These are phyloP conservation scores for Mobula hypostoma DNA, from an alignment of 2,113 vertebrate genomes.

Conservation along the genomic window DNA sequence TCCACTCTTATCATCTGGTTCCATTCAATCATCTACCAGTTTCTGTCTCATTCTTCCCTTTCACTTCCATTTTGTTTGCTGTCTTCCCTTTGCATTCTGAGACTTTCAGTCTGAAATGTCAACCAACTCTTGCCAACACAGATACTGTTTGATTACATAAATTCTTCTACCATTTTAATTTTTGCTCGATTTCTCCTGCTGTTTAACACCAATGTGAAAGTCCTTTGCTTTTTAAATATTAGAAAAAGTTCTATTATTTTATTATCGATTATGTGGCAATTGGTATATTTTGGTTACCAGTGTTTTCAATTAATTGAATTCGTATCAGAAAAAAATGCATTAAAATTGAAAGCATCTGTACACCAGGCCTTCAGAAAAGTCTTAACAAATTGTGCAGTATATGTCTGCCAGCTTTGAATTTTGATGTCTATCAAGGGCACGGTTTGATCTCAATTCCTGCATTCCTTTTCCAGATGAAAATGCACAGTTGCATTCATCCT, in stretches of 20 bases:
- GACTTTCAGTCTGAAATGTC: too few relatives aligned
- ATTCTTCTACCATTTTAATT: too few relatives aligned
- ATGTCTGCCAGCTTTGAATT: background rate
- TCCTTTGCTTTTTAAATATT: background rate
- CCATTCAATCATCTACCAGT: too few relatives aligned
- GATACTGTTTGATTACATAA: too few relatives aligned
- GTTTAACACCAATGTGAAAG: background rate
- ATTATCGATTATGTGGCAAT: background rate
- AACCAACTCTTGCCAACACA: too few relatives aligned
- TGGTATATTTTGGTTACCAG: background rate
- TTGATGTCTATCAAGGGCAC: background rate
- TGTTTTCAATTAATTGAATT: background rate
- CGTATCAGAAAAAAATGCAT: background rate
- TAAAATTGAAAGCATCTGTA: background rate
- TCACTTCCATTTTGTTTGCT: too few relatives aligned
- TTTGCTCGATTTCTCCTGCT: too few relatives aligned
- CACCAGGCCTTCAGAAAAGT: background rate
- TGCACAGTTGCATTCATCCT: background rate
- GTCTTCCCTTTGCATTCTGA: too few relatives aligned
- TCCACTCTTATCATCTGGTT: too few relatives aligned
- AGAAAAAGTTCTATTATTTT: background rate
- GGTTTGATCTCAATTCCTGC: slow-evolving; percentile 18
- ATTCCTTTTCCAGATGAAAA: slow-evolving; percentile 5
- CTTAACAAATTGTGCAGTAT: background rate
- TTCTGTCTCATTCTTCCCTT: too few relatives aligned